A percentile compares a stretch with the other conserved stretches of the same genome.
Conservation (phyloP, 2,888 invertebrate species). For the Cosmopolites sordidus region DNA sequence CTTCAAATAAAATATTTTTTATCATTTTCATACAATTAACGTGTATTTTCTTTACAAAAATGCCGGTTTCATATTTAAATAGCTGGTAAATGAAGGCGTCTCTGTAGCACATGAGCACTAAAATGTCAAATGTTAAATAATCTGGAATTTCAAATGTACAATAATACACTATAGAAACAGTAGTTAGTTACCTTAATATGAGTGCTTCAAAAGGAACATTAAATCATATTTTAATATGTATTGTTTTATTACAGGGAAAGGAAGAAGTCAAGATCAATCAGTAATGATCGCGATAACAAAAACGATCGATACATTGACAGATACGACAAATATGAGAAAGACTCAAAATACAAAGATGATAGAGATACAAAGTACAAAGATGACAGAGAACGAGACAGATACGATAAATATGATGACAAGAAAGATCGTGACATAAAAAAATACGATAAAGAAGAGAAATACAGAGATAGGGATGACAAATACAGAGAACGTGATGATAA, state of each 20-base stretch:
- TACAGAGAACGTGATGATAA: conserved; percentile 40
- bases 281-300: conserved; percentile 44
- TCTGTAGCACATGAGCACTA: too few species aligned
- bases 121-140: too few species aligned
- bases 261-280: conserved; percentile 47
- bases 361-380: conserved; percentile 38
- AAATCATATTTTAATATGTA: too few species aligned
- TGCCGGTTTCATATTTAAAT: too few species aligned
- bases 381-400: conserved; percentile 32
- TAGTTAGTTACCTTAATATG: too few species aligned
- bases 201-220: too few species aligned
- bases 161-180: too few species aligned
- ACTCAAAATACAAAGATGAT: conserved; percentile 37
- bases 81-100: too few species aligned
- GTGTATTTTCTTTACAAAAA: too few species aligned
- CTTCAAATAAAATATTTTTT: too few species aligned
- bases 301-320: conserved; percentile 46
- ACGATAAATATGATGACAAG: conserved; percentile 37
- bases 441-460: conserved; percentile 40
- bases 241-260: conserved; percentile 42
- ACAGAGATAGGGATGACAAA: conserved; percentile 37
- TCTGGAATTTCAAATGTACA: too few species aligned
- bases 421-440: conserved; percentile 37
- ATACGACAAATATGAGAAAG: conserved; percentile 43
- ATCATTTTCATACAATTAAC: too few species aligned